Conservation (phyloP, 2,888 invertebrate species). For the Microplitis manilae region DNA sequence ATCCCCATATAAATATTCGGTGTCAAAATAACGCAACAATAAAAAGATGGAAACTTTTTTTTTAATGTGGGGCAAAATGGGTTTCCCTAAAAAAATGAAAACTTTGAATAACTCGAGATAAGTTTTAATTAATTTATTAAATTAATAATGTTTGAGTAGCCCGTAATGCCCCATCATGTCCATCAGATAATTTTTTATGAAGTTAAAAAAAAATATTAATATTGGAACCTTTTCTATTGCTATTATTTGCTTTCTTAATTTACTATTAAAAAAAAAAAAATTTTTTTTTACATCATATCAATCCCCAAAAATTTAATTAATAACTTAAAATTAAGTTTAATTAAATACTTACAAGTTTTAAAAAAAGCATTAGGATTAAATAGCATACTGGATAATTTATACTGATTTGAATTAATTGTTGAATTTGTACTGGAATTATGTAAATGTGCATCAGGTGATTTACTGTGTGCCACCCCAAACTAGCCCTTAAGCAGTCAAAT, state of each 20-base stretch:
- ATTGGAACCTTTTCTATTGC: slow-evolving; percentile 78
- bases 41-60: too few species aligned
- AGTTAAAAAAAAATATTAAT: slow-evolving; percentile 65
- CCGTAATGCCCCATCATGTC: too few species aligned
- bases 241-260: slow-evolving; percentile 75
- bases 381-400: slow-evolving; percentile 66
- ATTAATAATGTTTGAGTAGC: too few species aligned
- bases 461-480: slow-evolving; percentile 71
- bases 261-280: slow-evolving; percentile 65
- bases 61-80: too few species aligned
- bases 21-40: too few species aligned
- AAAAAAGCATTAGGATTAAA: slow-evolving; percentile 62
- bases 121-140: too few species aligned
- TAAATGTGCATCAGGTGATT: slow-evolving; percentile 79
- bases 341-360: slow-evolving; percentile 65
- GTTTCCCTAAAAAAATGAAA: too few species aligned
- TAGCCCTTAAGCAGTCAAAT: too few species aligned
- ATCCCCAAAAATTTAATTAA: not conserved
- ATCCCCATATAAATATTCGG: too few species aligned
- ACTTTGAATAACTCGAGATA: too few species aligned
- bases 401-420: slow-evolving; percentile 60
- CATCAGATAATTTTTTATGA: too few species aligned
- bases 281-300: not conserved
- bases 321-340: not conserved
- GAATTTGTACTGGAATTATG: slow-evolving; percentile 70